Percentiles rank a stretch among this genome's conserved stretches.
Evolutionary conservation across 2,797 vertebrate genomes (phyloP).

Genomic region (Sibirionetta formosa): DNA sequence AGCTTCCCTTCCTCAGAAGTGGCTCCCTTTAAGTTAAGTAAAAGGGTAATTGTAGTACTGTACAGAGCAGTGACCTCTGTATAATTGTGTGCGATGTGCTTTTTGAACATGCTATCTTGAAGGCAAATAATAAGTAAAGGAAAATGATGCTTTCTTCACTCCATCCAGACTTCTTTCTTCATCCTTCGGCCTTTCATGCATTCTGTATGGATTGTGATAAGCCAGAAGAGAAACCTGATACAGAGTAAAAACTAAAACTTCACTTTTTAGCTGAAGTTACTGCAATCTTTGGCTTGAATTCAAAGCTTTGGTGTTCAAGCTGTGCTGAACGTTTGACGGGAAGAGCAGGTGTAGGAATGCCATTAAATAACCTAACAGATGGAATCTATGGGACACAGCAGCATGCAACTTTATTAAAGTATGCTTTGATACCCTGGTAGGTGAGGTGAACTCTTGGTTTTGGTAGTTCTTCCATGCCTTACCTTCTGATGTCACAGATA

Average conservation of each 20-base stretch:
- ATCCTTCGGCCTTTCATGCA: neutral
- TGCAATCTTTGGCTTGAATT: neutral
- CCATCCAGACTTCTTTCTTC: neutral
- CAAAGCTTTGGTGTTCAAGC: neutral
- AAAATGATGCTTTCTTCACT: neutral
- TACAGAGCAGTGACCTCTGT: neutral
- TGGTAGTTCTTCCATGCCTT: neutral
- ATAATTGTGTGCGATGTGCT: neutral
- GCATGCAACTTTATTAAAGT: neutral
- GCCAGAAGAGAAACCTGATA: neutral
- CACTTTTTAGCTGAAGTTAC: neutral
- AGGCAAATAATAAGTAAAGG: neutral
- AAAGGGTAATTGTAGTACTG: neutral
- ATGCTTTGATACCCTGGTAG: neutral
- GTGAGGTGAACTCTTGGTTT: neutral
- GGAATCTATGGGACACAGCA: neutral
- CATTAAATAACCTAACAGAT: neutral
- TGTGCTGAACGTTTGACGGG: accelerated
- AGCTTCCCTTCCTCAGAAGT: neutral
- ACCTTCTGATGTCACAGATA: neutral
- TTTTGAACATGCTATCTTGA: neutral
- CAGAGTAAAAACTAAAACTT: neutral
- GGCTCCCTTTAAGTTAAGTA: neutral
- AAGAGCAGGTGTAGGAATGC: neutral
- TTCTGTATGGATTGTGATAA: neutral